Conservation (phyloP, 2,888 invertebrate genomes). For the Cephus sareptanus region DNA sequence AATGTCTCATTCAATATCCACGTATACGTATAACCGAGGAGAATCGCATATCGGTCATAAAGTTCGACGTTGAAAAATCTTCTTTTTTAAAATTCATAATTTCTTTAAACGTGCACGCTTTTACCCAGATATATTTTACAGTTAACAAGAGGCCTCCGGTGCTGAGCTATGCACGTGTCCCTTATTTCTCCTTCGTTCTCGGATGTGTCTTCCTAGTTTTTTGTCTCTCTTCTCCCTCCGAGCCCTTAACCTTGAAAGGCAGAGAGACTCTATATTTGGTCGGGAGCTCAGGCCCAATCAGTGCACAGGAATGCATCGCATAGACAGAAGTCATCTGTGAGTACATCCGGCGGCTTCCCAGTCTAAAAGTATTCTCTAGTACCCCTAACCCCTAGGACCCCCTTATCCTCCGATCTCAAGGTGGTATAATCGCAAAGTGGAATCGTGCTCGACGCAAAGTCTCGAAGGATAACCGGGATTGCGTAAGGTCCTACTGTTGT, state of each 20-base stretch:
- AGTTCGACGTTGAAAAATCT: neutral
- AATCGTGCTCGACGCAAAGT: neutral
- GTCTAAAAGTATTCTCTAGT: neutral
- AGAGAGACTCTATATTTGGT: neutral
- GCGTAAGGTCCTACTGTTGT: neutral
- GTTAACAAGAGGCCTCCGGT: neutral
- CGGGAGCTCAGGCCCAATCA: neutral
- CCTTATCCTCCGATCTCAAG: neutral
- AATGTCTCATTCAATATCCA: neutral
- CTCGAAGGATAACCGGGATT: neutral
- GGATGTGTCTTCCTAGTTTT: neutral
- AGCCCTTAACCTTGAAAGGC: conserved; percentile 2
- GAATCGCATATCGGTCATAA: neutral
- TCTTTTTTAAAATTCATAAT: neutral
- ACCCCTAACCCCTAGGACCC: too few relatives aligned
- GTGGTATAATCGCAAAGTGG: neutral
- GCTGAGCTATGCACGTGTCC: neutral
- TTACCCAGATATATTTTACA: neutral
- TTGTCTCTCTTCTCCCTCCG: neutral
- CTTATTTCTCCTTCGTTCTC: neutral
- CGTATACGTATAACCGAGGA: neutral
- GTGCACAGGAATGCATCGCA: neutral
- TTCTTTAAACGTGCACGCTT: neutral
- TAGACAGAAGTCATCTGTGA: neutral
- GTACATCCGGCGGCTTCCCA: neutral